These are phyloP conservation scores for Pollachius pollachius DNA, from an alignment of 2,113 vertebrate species.

Conservation along the genomic window DNA sequence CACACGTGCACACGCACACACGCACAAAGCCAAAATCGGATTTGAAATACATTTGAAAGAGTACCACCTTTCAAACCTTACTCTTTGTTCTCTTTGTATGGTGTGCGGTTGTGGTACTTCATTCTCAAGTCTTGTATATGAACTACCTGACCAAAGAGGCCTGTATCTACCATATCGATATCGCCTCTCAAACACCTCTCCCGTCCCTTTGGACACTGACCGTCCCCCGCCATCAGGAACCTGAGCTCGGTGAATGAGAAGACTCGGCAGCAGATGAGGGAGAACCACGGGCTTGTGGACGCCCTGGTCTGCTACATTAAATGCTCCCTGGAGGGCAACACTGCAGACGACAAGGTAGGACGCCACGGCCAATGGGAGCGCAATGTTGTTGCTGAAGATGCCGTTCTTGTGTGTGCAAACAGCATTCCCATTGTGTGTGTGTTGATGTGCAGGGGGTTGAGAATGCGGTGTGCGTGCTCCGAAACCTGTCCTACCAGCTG, in stretches of 20 bases:
- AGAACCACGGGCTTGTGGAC: slow-evolving; percentile 82
- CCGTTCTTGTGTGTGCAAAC: background rate
- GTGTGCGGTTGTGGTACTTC: background rate
- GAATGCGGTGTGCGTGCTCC: slow-evolving; percentile 86
- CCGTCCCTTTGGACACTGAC: too few species aligned
- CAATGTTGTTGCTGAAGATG: background rate
- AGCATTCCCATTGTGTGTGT: background rate
- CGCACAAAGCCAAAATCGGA: too few species aligned
- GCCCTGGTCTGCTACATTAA: slow-evolving; percentile 84
- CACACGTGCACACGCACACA: background rate
- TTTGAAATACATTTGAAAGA: too few species aligned
- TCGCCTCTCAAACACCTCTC: too few species aligned
- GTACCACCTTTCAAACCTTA: too few species aligned
- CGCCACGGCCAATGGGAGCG: background rate
- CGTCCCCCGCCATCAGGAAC: slow-evolving; percentile 73
- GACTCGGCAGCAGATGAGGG: slow-evolving; percentile 87
- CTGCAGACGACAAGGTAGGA: slow-evolving; percentile 86
- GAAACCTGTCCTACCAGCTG: slow-evolving; percentile 94
- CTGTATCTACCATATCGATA: too few species aligned
- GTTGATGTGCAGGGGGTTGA: slow-evolving; percentile 82
- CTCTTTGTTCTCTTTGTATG: background rate
- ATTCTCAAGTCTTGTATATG: too few species aligned
- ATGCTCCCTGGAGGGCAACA: slow-evolving; percentile 79
- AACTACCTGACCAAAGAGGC: too few species aligned
- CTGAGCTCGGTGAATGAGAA: slow-evolving; percentile 91